Conservation (phyloP, 2,113 vertebrate genomes). For the Peucedramus taeniatus region DNA sequence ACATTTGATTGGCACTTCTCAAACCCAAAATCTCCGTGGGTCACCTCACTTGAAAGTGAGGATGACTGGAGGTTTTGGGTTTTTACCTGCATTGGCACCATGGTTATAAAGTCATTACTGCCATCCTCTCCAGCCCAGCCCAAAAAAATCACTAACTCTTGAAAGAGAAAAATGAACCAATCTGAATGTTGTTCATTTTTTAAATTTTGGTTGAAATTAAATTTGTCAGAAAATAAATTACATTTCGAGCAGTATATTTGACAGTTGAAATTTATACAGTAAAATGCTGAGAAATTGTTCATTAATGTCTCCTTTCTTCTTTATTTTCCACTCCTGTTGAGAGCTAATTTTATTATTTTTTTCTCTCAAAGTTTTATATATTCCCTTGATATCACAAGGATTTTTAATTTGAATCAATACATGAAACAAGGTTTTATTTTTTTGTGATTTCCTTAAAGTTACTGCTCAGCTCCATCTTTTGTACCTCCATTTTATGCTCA, state of each 20-base stretch:
- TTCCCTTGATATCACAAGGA: neutral
- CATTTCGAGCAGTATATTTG: neutral
- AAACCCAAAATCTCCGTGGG: neutral
- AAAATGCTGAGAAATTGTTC: neutral
- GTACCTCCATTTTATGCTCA: neutral
- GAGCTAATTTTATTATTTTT: neutral
- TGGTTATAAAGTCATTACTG: neutral
- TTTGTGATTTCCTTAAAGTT: neutral
- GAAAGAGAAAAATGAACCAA: neutral
- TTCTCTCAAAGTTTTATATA: neutral
- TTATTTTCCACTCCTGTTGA: neutral
- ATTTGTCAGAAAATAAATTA: neutral
- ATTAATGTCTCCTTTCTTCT: neutral
- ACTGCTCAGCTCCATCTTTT: neutral
- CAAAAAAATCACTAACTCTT: neutral
- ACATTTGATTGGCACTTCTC: neutral
- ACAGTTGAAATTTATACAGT: neutral
- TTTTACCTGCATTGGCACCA: neutral
- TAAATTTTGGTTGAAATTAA: neutral
- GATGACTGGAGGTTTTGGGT: accelerated
- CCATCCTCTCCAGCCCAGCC: neutral
- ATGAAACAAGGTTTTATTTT: neutral
- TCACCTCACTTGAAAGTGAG: neutral
- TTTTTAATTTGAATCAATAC: neutral
- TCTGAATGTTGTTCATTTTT: neutral